These are phyloP conservation scores for Arrhamphus sclerolepis DNA, from an alignment of 2,797 vertebrate genomes.

Conservation along the genomic window DNA sequence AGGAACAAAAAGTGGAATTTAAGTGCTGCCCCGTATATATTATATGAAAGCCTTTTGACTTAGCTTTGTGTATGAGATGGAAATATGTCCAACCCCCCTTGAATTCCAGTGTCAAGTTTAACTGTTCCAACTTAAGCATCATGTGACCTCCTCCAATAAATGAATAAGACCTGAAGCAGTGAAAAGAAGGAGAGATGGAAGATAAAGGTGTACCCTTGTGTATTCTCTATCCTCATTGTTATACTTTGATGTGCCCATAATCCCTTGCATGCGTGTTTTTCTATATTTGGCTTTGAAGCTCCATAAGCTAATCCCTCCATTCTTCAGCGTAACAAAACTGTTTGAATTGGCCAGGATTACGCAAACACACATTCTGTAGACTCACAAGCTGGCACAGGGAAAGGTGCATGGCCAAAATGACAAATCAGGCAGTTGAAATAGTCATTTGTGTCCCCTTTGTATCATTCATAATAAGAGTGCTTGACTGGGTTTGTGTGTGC, in stretches of 20 bases:
- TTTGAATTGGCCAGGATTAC: conserved; percentile 64
- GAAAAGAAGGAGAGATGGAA: conserved; percentile 31
- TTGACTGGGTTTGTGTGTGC: conserved; percentile 3
- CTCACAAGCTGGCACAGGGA: conserved; percentile 36
- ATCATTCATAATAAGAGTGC: neutral
- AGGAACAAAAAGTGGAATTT: neutral
- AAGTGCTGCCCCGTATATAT: neutral
- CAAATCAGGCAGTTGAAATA: conserved; percentile 9
- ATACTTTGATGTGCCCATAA: conserved; percentile 77
- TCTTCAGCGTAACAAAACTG: conserved; percentile 69
- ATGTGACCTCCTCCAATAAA: conserved; percentile 7
- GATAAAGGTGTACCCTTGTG: conserved; percentile 43
- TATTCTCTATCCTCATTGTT: conserved; percentile 60
- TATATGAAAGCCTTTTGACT: neutral
- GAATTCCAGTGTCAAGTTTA: conserved; percentile 3
- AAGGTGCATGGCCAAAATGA: conserved; percentile 11
- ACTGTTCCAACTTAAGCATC: neutral
- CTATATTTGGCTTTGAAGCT: conserved; percentile 76
- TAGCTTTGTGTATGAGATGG: neutral
- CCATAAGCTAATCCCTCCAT: conserved; percentile 63
- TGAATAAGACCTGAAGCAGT: conserved; percentile 2
- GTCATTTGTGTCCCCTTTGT: neutral
- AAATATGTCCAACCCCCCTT: neutral
- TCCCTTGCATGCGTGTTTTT: conserved; percentile 64
- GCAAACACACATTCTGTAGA: conserved; percentile 43